These are phyloP conservation scores for Hirtodrosophila alboralis DNA, from an alignment of 2,888 invertebrate genomes.

Conservation along the genomic window DNA sequence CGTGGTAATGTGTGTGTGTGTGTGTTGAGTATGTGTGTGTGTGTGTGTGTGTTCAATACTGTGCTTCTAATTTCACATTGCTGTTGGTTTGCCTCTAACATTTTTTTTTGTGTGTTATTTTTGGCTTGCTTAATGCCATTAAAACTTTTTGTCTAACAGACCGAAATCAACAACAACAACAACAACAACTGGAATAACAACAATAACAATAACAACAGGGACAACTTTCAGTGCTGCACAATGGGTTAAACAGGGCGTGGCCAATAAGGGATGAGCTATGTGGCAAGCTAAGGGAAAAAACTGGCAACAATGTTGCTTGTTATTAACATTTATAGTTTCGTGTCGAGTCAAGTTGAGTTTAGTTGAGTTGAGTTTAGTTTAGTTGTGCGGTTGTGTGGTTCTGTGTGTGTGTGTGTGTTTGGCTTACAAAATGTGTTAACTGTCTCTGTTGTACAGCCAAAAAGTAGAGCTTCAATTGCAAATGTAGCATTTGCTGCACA, in stretches of 20 bases:
- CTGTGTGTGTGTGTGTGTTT: constrained; percentile 36
- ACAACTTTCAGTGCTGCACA: constrained; percentile 30
- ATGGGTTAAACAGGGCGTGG: constrained; percentile 9
- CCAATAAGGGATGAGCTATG: constrained; percentile 37
- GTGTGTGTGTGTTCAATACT: constrained; percentile 13
- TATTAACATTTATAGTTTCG: constrained; percentile 78
- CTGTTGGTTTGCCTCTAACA: constrained; percentile 28
- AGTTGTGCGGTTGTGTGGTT: constrained; percentile 15
- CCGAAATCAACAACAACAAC: constrained; percentile 43
- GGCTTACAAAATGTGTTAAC: constrained; percentile 54
- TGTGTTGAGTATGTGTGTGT: constrained; percentile 9
- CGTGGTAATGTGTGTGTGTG: constrained; percentile 4
- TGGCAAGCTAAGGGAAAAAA: constrained; percentile 27
- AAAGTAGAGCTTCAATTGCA: constrained; percentile 22
- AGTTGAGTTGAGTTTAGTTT: constrained; percentile 2
- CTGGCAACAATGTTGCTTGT: constrained; percentile 59
- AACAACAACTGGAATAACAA: constrained; percentile 8
- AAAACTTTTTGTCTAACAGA: constrained; percentile 76
- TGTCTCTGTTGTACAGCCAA: constrained; percentile 20
- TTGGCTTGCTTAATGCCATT: constrained; percentile 67
- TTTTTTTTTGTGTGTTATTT: constrained; percentile 54
- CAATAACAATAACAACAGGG: constrained; percentile 20
- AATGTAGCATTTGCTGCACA: constrained; percentile 35
- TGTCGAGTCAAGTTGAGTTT: constrained; percentile 45
- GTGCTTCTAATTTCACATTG: constrained; percentile 49